phyloP scores from a whole-genome alignment of 2,113 vertebrate genomes.

The Ameiurus melas region DNA sequence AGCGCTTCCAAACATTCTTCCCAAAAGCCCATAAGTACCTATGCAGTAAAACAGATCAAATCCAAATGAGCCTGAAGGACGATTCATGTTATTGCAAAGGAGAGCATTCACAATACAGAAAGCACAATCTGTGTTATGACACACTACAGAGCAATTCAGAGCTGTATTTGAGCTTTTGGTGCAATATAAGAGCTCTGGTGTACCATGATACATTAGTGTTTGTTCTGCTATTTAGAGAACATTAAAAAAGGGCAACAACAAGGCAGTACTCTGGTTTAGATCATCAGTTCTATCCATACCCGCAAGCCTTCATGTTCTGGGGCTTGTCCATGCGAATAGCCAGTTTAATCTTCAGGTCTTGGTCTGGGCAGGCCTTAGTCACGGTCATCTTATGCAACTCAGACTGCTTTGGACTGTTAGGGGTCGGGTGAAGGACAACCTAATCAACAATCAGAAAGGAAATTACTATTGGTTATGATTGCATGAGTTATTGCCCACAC shows the following conservation, averaged over 20 bases:
- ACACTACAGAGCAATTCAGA: not conserved
- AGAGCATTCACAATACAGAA: slow-evolving; percentile 34
- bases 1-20: slow-evolving; percentile 99
- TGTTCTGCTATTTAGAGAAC: not conserved
- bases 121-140: not conserved
- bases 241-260: not conserved
- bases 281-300: slow-evolving; percentile 73
- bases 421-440: slow-evolving; percentile 97
- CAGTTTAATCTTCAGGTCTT: slow-evolving; percentile 97
- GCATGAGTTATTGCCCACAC: not conserved
- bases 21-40: slow-evolving; percentile 99
- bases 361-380: slow-evolving; percentile 96
- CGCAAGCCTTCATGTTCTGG: slow-evolving; percentile 99
- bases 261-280: too few species aligned
- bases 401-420: slow-evolving; percentile 96
- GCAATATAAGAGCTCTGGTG: not conserved
- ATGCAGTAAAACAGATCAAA: slow-evolving; percentile 51
- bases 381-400: slow-evolving; percentile 98
- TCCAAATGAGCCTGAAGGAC: not conserved
- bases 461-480: not conserved
- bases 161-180: not conserved
- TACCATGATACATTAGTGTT: not conserved
- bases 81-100: slow-evolving; percentile 18
- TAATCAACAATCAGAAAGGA: slow-evolving; percentile 55
- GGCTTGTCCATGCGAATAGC: slow-evolving; percentile 99